Base-by-base conservation (phyloP, 2,797 vertebrate species). In the Protosalanx chinensis region DNA sequence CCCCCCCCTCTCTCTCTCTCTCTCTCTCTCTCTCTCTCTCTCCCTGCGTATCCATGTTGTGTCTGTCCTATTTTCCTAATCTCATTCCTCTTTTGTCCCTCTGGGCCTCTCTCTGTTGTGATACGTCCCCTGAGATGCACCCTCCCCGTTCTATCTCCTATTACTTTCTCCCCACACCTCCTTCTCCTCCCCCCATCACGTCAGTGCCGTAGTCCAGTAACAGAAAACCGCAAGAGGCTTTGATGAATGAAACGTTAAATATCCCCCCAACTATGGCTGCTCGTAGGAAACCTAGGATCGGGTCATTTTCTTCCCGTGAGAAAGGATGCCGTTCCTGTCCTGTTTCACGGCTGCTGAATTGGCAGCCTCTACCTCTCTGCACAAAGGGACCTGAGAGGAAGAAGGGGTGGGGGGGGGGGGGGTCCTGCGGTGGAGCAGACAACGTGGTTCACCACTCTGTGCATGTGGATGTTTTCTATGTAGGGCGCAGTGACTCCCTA, bases 1-100 rank as follows among this genome's bases (percentile, higher is more conserved):
- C 57, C 53, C 32, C 32, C 57, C 51, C 15, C 51, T 30, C 10
- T 30, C 64, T 66, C 41, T 30, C 35, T 23, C 35, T 69, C 72
- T 53, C 4, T 65, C 12, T 20, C 1, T 32, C 60, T 71, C 71
- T 16, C 20, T 58, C 41, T 67, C 67, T 71, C 23, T 46, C 1
- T 56, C n/a, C 4, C 46, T 30, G 33, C 15, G 13, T 65, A 2
- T 64, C 73, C 18, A 3, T 56, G 53, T 10, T 37, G 33, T 60
- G 6, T 64, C 5, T 27, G 29, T 70, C 27, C 41, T 29, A 6
- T 56, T 73, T 12, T 20, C 4, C 8, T 51, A 7, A 56, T 5
- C 56, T 37, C n/a, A 67, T 59, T 37, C 15, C 27, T 49, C 1
- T 32, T 20, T 56, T 3, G 12, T 23, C 56, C 56, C 66, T 10